Evolutionary conservation across 2,113 vertebrate genomes (phyloP), one percentile per base, ranked within the genome.

Genomic region (Leucopsar rothschildi): DNA sequence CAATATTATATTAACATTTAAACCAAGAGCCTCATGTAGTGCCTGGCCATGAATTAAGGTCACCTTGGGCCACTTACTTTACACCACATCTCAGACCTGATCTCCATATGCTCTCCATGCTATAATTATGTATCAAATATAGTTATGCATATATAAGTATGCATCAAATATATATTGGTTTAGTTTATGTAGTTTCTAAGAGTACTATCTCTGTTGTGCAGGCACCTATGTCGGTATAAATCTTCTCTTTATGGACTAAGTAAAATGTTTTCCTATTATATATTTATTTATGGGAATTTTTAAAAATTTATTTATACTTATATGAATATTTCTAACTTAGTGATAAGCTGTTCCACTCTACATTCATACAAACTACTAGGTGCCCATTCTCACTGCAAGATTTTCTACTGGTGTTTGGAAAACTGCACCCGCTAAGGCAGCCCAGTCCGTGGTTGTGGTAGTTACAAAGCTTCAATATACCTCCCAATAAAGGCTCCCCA

Each of bases 401-500:
- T 64, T 79, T 87, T 80, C 8, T 61, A 23, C 40, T 5, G 31
- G 4, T 31, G 4, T 63, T 75, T 55, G 65, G 60, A 64, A 88
- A 80, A 53, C 12, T 40, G 20, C 10, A 44, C 17, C 42, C 57
- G 71, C 57, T 82, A n/a, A 76, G 76, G 80, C 45, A 69, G n/a
- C 19, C 40, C 42, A 53, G 31, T 49, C 40, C 0, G 0, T 52
- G 50, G n/a, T 19, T n/a, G 28, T 16, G 11, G n/a, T 44, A 56
- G 21, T 40, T 76, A 33, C 17, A 57, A 37, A 80, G 22, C 33
- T 66, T 80, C 57, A 79, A 17, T 24, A 39, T 10, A 29, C 12
- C 28, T 33, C 60, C 72, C 70, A 82, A 6, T 27, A 87, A 76
- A 52, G 49, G 49, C 31, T 90, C 17, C 61, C 18, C 19, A 53